A percentile compares a stretch with the other conserved stretches of the same genome.
These are phyloP conservation scores for Vipera ursinii DNA, from an alignment of 2,797 vertebrate genomes.

Conservation along the genomic window DNA sequence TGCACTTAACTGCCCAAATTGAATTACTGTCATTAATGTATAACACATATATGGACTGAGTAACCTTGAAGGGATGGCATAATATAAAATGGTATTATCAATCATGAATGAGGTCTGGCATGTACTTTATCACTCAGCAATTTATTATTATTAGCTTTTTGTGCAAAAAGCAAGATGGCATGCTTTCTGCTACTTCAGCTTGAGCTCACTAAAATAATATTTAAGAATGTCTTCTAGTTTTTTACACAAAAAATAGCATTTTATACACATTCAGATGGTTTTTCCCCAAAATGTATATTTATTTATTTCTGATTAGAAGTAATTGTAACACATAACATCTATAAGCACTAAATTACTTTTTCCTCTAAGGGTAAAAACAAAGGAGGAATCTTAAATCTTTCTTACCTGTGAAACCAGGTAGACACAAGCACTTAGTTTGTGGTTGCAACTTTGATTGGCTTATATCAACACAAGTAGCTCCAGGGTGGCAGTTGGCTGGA, in stretches of 20 bases:
- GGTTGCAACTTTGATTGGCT: slow-evolving; percentile 67
- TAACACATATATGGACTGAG: not conserved
- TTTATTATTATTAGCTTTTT: not conserved
- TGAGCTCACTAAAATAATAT: not conserved
- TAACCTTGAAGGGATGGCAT: not conserved
- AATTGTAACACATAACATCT: not conserved
- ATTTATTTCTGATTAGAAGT: not conserved
- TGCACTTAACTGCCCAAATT: slow-evolving; percentile 6
- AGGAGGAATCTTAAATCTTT: not conserved
- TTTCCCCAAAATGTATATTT: not conserved
- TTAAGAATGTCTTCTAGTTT: not conserved
- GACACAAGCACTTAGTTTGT: slow-evolving; percentile 72
- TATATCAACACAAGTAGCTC: slow-evolving; percentile 73
- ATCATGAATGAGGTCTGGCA: not conserved
- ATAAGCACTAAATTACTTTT: not conserved
- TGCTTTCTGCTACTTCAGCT: not conserved
- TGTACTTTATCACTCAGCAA: not conserved
- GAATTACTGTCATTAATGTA: slow-evolving; percentile 3
- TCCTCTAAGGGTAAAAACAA: not conserved
- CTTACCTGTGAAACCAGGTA: slow-evolving; percentile 76
- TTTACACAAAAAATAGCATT: slow-evolving; percentile 1
- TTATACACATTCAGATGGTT: not conserved
- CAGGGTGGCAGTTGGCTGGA: slow-evolving; percentile 69
- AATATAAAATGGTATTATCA: not conserved
- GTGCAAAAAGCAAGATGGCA: not conserved